phyloP scores from a whole-genome alignment of 2,888 invertebrate genomes.

The Dermolepida albohirtum region DNA sequence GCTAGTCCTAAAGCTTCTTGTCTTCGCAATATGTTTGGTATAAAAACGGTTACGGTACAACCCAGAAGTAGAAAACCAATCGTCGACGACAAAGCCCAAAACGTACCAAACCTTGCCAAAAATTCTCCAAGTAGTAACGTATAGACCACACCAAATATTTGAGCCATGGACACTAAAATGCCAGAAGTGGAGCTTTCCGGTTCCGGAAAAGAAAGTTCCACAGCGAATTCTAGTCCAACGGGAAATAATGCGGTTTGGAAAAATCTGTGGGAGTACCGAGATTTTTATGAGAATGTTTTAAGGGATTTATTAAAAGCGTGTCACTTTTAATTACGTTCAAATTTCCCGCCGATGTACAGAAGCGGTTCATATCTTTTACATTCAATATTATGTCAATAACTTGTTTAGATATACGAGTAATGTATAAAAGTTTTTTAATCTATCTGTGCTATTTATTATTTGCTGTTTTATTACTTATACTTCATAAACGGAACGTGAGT shows the following conservation, averaged over 20 bases:
- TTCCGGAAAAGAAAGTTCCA: slow-evolving; percentile 56
- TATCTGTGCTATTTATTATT: no score
- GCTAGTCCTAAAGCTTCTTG: slow-evolving; percentile 40
- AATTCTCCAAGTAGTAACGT: slow-evolving; percentile 45
- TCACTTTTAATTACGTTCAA: no score
- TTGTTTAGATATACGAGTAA: no score
- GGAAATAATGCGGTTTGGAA: slow-evolving; percentile 55
- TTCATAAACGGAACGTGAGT: no score
- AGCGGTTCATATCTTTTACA: no score
- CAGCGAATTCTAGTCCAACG: slow-evolving; percentile 55
- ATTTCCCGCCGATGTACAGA: no score
- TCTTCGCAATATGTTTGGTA: slow-evolving; percentile 45
- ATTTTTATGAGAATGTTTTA: no score
- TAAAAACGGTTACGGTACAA: slow-evolving; percentile 41
- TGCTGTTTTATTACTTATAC: no score
- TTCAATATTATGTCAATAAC: no score
- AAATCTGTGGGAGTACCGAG: slow-evolving; percentile 42
- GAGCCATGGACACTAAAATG: slow-evolving; percentile 53
- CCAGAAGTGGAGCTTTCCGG: slow-evolving; percentile 56
- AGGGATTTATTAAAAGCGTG: no score
- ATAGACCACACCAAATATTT: slow-evolving; percentile 52
- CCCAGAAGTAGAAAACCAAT: slow-evolving; percentile 42
- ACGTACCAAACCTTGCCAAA: slow-evolving; percentile 40
- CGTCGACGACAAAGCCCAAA: slow-evolving; percentile 46
- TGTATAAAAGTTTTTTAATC: no score